These are phyloP conservation scores for Gracilinanus agilis DNA, from an alignment of 2,113 vertebrate species.

Conservation along the genomic window DNA sequence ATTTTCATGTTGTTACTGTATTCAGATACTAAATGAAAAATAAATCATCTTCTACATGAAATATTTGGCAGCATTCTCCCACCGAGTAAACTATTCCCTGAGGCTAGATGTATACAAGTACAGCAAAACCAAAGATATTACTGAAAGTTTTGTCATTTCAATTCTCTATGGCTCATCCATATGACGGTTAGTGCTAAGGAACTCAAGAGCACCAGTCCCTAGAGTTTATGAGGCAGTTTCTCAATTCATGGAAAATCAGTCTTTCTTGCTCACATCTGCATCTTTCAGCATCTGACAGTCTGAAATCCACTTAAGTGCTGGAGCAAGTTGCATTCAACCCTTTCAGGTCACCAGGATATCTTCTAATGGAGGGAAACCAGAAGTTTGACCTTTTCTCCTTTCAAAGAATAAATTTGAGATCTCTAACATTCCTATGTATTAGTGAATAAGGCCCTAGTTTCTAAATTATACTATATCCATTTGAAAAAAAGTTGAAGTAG, in stretches of 20 bases:
- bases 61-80: not conserved
- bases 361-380: not conserved
- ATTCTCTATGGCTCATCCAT: not conserved
- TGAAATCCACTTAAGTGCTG: not conserved
- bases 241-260: not conserved
- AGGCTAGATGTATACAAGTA: not conserved
- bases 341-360: not conserved
- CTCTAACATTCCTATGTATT: conserved; percentile 9
- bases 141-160: not conserved
- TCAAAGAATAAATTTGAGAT: not conserved
- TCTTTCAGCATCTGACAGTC: not conserved
- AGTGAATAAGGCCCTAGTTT: not conserved
- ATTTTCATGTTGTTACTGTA: not conserved
- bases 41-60: not conserved
- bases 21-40: not conserved
- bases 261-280: not conserved
- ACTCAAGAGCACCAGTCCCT: not conserved
- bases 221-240: not conserved
- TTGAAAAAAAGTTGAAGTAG: not conserved
- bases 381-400: not conserved
- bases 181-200: not conserved
- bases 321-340: conserved; percentile 14
- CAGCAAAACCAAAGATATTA: not conserved
- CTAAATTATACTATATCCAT: conserved; percentile 12
- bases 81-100: not conserved